phyloP scores from a whole-genome alignment of 2,797 vertebrate genomes.

The Agapornis canus region DNA sequence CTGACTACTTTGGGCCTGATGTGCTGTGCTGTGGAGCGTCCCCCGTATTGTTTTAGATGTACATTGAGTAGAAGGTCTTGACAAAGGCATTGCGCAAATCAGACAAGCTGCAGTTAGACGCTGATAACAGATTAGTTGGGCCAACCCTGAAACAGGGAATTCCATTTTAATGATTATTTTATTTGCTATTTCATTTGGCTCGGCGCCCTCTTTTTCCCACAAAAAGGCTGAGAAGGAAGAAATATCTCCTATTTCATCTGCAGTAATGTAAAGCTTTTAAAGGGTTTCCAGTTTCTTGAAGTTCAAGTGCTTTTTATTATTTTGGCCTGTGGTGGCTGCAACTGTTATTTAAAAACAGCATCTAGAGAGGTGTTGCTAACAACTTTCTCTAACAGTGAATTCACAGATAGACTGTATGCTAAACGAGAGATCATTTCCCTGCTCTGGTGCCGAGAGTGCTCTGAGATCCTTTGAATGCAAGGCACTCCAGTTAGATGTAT shows the following conservation, averaged over 20 bases:
- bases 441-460: neutral
- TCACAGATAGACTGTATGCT: neutral
- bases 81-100: neutral
- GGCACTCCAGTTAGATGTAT: neutral
- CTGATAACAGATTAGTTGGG: neutral
- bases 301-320: constrained; percentile 22
- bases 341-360: neutral
- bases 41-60: neutral
- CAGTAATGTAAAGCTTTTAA: constrained; percentile 5
- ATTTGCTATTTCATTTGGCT: neutral
- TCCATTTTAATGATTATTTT: neutral
- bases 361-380: neutral
- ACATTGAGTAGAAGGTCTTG: neutral
- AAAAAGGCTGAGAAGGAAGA: neutral
- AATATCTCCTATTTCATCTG: neutral
- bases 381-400: neutral
- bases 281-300: neutral
- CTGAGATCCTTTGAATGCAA: neutral
- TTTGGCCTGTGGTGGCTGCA: neutral
- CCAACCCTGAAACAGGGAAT: neutral
- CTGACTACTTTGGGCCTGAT: neutral
- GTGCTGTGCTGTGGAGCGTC: neutral
- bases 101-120: neutral
- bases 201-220: neutral
- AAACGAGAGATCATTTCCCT: neutral